A percentile compares a stretch with the other conserved stretches of the same genome.
Conservation (phyloP, 2,888 invertebrate genomes). For the Ctena decussata region DNA sequence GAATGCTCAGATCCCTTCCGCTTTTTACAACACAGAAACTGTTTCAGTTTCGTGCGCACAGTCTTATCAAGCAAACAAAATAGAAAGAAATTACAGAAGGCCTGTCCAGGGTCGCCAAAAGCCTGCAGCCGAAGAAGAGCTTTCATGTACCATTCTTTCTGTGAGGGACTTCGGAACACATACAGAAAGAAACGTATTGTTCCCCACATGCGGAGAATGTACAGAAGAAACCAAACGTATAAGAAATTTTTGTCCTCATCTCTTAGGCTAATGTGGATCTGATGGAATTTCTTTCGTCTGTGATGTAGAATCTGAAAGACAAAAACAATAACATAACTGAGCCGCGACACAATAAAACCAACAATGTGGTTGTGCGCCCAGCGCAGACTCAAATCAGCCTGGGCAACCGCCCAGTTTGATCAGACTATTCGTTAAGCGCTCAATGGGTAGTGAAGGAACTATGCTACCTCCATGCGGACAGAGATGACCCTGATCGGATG, state of each 20-base stretch:
- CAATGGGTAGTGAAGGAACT: no score
- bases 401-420: no score
- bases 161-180: neutral
- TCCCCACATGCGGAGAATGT: constrained; percentile 59
- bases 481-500: no score
- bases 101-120: constrained; percentile 59
- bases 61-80: constrained; percentile 60
- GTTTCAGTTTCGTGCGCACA: neutral
- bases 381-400: no score
- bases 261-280: constrained; percentile 32
- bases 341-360: no score
- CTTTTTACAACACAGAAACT: neutral
- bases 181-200: constrained; percentile 46
- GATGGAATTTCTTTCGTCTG: neutral
- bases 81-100: constrained; percentile 58
- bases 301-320: constrained; percentile 17
- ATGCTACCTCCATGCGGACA: no score
- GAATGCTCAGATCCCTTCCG: no score
- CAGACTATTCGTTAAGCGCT: no score
- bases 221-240: constrained; percentile 53
- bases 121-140: constrained; percentile 54
- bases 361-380: no score
- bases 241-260: constrained; percentile 59
- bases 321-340: neutral
- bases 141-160: neutral